These are phyloP conservation scores for Poeciliopsis infans DNA, from an alignment of 2,797 vertebrate genomes.

Conservation along the genomic window DNA sequence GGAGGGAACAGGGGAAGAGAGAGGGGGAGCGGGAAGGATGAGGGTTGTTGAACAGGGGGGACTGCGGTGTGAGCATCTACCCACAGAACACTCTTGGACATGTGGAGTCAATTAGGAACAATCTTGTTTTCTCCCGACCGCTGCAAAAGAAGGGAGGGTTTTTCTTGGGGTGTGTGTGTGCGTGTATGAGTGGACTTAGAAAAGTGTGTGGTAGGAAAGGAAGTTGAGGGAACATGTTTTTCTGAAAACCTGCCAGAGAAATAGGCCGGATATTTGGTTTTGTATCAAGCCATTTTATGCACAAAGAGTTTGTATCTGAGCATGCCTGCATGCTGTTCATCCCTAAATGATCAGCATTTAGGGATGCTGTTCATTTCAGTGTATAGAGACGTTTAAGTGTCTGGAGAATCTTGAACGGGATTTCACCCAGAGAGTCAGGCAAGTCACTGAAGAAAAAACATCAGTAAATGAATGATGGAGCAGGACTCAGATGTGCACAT, in stretches of 20 bases:
- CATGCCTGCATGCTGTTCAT: constrained; percentile 41
- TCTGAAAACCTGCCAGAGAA: constrained; percentile 64
- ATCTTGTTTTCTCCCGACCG: constrained; percentile 86
- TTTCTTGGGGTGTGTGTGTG: constrained; percentile 67
- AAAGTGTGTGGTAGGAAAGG: constrained; percentile 59
- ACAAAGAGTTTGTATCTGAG: constrained; percentile 46
- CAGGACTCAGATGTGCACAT: constrained; percentile 34
- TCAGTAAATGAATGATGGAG: constrained; percentile 37
- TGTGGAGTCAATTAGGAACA: constrained; percentile 90
- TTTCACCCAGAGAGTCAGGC: constrained; percentile 22
- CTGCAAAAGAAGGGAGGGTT: constrained; percentile 83
- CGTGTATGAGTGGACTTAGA: constrained; percentile 41
- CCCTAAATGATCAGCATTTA: constrained; percentile 40
- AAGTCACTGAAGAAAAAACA: constrained; percentile 33
- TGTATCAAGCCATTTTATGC: constrained; percentile 63
- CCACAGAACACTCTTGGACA: constrained; percentile 85
- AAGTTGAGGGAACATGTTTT: constrained; percentile 61
- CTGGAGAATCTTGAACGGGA: constrained; percentile 41
- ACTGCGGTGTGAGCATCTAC: constrained; percentile 79
- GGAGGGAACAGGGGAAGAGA: constrained; percentile 61
- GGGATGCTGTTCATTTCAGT: too few relatives aligned
- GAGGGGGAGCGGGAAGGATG: constrained; percentile 51
- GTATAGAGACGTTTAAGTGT: not conserved
- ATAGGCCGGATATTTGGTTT: constrained; percentile 59
- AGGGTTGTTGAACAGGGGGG: constrained; percentile 69